Evolutionary conservation across 2,888 invertebrate species (phyloP).

Genomic region (Bombylius discolor): DNA sequence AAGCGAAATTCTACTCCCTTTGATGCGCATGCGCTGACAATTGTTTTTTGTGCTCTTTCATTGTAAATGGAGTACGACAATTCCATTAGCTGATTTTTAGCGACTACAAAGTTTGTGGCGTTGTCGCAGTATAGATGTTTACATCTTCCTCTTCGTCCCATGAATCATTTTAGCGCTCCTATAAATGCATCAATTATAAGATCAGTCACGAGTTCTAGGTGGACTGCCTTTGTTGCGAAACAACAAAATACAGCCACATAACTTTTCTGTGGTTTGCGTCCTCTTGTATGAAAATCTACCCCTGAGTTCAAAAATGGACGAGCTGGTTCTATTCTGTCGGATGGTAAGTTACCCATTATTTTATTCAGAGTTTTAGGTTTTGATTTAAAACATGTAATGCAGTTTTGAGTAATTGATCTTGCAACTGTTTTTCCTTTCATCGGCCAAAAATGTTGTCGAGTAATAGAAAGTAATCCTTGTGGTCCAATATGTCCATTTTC

Average conservation of each 20-base stretch:
- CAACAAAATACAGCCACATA: conserved; percentile 13
- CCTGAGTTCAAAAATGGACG: conserved; percentile 9
- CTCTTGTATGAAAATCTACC: conserved; percentile 5
- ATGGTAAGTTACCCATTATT: conserved; percentile 20
- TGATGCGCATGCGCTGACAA: background rate
- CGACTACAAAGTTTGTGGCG: conserved; percentile 7
- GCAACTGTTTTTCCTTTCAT: conserved; percentile 12
- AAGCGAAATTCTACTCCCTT: background rate
- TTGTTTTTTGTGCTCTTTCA: background rate
- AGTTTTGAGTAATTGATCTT: conserved; percentile 11
- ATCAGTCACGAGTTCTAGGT: conserved; percentile 9
- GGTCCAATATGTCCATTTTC: background rate
- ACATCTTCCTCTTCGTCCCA: conserved; percentile 5
- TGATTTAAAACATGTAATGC: conserved; percentile 12
- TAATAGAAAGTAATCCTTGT: conserved; percentile 2
- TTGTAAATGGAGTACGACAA: background rate
- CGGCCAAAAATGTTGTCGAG: conserved; percentile 17
- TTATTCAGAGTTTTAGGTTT: conserved; percentile 11
- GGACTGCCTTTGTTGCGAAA: conserved; percentile 11
- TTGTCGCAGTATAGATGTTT: conserved; percentile 4
- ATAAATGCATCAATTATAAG: conserved; percentile 8
- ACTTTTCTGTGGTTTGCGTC: conserved; percentile 6
- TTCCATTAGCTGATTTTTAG: background rate
- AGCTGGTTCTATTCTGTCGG: conserved; percentile 5
- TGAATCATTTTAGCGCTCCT: conserved; percentile 11